Conservation (phyloP, 2,113 vertebrate genomes). For the Vulpes ferrilata region DNA sequence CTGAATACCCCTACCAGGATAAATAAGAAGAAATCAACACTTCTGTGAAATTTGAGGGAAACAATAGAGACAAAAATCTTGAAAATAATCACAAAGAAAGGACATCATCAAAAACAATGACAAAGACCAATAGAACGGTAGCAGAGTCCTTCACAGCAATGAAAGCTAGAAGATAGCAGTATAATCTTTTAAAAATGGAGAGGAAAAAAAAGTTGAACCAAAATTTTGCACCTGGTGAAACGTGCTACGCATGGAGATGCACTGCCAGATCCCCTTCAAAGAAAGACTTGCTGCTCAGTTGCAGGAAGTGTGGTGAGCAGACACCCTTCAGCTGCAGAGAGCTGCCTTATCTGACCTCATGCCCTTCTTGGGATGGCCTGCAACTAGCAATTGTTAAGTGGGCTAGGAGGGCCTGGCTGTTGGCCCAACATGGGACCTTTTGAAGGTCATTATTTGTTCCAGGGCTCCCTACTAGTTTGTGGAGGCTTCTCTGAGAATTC, state of each 20-base stretch:
- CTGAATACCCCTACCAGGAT: not conserved
- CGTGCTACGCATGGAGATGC: not conserved
- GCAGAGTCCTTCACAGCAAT: not conserved
- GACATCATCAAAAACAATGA: not conserved
- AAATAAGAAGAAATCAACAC: not conserved
- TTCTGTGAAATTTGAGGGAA: not conserved
- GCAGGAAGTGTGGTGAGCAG: not conserved
- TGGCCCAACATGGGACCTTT: not conserved
- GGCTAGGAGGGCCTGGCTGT: not conserved
- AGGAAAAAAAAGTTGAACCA: not conserved
- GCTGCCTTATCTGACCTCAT: not conserved
- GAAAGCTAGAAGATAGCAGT: not conserved
- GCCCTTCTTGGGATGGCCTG: not conserved
- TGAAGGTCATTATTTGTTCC: not conserved
- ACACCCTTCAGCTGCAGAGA: not conserved
- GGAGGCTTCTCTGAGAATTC: not conserved
- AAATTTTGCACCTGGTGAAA: not conserved
- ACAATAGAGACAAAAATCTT: not conserved
- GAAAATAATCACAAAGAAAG: not conserved
- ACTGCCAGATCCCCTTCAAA: not conserved
- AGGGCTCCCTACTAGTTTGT: not conserved
- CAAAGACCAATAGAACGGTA: not conserved
- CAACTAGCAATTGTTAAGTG: not conserved
- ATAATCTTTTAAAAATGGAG: not conserved
- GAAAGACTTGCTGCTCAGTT: not conserved